Percentiles rank a stretch among this genome's conserved stretches.
Evolutionary conservation across 2,888 invertebrate genomes (phyloP).

Genomic region (Lithodes maja): DNA sequence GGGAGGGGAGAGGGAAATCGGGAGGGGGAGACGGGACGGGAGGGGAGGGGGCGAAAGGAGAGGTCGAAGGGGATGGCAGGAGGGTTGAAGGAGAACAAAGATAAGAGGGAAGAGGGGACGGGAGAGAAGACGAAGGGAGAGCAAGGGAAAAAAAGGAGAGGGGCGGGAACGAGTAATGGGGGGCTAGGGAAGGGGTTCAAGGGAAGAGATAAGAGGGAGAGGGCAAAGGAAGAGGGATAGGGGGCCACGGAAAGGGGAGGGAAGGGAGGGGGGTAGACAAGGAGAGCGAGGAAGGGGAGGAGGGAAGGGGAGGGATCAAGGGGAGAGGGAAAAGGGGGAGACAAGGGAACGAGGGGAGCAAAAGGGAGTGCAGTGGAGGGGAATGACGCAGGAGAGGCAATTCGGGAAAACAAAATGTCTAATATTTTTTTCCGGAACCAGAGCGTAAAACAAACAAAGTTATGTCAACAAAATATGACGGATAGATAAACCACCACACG

Average conservation of each 20-base stretch:
- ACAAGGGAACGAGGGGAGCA: not conserved
- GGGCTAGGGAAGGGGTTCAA: not conserved
- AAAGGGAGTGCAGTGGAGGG: not conserved
- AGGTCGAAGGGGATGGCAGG: not conserved
- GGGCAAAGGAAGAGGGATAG: not conserved
- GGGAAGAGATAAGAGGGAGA: not conserved
- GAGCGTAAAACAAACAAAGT: too few species aligned
- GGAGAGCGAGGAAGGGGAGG: not conserved
- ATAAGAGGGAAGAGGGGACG: not conserved
- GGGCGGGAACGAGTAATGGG: not conserved
- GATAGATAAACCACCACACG: too few species aligned
- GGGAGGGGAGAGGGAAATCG: not conserved
- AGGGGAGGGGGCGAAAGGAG: not conserved
- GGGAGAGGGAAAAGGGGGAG: not conserved
- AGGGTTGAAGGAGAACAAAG: not conserved
- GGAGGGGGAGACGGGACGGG: not conserved
- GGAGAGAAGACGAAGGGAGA: not conserved
- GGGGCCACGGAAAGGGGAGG: not conserved
- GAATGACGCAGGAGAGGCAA: not conserved
- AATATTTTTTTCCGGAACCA: too few species aligned
- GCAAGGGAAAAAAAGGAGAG: not conserved
- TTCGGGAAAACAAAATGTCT: too few species aligned
- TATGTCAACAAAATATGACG: too few species aligned
- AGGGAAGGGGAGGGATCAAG: not conserved
- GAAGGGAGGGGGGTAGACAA: not conserved